A percentile compares a stretch with the other conserved stretches of the same genome.
These are phyloP conservation scores for Esox lucius DNA, from an alignment of 2,797 vertebrate species.

Conservation along the genomic window DNA sequence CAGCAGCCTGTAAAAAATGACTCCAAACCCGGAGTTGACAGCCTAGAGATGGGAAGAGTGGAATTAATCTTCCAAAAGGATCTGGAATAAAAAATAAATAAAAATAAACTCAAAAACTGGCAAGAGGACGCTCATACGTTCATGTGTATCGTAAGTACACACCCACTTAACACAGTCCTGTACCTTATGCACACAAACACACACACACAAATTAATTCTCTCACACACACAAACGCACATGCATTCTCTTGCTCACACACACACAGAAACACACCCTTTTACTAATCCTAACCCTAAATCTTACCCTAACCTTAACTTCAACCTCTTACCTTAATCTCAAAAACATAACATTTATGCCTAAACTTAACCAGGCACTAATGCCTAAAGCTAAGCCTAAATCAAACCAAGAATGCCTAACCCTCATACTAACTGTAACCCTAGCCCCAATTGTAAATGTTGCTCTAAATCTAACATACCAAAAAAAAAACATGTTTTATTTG, in stretches of 20 bases:
- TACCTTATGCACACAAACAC: background rate
- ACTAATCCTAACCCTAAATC: too few relatives aligned
- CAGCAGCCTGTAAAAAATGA: conserved; percentile 66
- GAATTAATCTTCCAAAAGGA: conserved; percentile 62
- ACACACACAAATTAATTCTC: background rate
- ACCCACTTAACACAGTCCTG: background rate
- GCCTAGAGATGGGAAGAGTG: conserved; percentile 65
- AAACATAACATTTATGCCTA: too few relatives aligned
- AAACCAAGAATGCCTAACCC: too few relatives aligned
- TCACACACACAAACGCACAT: background rate
- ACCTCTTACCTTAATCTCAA: too few relatives aligned
- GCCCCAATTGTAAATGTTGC: too few relatives aligned
- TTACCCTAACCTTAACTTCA: too few relatives aligned
- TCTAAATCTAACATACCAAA: background rate
- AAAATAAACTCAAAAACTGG: background rate
- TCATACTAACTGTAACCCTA: too few relatives aligned
- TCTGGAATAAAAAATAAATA: conserved; percentile 48
- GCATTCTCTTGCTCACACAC: background rate
- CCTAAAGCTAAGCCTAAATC: too few relatives aligned
- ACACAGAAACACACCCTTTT: background rate
- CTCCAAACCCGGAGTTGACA: conserved; percentile 64
- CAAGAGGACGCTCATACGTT: background rate
- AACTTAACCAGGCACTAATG: too few relatives aligned
- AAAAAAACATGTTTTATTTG: too few relatives aligned
- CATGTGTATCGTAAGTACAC: background rate